A percentile compares a stretch with the other conserved stretches of the same genome.
Evolutionary conservation across 2,888 invertebrate genomes (phyloP).

Genomic region (Erpobdella octoculata): DNA sequence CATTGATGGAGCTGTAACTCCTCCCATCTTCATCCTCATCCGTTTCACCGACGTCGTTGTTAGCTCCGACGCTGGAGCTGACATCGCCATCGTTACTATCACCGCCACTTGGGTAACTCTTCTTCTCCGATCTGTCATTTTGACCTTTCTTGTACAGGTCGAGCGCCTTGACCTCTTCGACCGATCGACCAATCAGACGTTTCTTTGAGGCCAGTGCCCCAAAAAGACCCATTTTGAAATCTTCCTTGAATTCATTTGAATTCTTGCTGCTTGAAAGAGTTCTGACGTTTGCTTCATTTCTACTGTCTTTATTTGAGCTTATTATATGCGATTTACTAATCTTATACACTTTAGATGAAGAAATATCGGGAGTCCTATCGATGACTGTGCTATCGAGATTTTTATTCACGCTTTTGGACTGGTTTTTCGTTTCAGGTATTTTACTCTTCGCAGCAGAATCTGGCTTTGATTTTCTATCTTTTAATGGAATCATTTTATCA

Average conservation of each 20-base stretch:
- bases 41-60: not conserved
- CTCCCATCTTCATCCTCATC: not conserved
- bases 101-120: not conserved
- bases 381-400: too few relatives aligned
- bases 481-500: too few relatives aligned
- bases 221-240: slow-evolving; percentile 9
- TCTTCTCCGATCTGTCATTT: not conserved
- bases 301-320: too few relatives aligned
- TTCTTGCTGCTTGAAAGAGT: too few relatives aligned
- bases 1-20: not conserved
- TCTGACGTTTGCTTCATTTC: too few relatives aligned
- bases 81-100: not conserved
- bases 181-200: slow-evolving; percentile 8
- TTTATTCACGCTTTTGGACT: too few relatives aligned
- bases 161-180: not conserved
- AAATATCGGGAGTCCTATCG: too few relatives aligned
- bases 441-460: too few relatives aligned
- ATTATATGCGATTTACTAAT: too few relatives aligned
- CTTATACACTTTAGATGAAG: too few relatives aligned
- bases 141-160: not conserved
- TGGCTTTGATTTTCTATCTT: too few relatives aligned
- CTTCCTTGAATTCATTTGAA: not conserved
- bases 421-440: too few relatives aligned
- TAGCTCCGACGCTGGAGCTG: not conserved
- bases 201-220: slow-evolving; percentile 3